Percentiles rank a stretch among this genome's conserved stretches.
Evolutionary conservation across 2,113 vertebrate species (phyloP).

Genomic region (Catharus bicknelli): DNA sequence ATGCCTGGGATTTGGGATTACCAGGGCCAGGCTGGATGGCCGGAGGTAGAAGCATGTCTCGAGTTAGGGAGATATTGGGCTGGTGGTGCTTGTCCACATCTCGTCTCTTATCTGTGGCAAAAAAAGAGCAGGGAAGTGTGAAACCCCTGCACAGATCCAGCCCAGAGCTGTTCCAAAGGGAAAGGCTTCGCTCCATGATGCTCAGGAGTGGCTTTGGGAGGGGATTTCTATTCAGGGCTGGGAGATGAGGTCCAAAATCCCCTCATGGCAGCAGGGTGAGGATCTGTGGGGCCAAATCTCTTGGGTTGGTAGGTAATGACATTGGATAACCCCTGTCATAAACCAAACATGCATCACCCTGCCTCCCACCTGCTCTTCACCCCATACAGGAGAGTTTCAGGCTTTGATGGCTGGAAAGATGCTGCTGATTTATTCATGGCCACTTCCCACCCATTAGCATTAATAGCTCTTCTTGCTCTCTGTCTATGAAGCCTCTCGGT

Average conservation of each 20-base stretch:
- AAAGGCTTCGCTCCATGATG: accelerated
- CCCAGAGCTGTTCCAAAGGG: not conserved
- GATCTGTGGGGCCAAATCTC: not conserved
- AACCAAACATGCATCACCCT: accelerated
- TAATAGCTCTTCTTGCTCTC: not conserved
- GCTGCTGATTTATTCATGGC: conserved; percentile 60
- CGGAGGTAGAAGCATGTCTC: not conserved
- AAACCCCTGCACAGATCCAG: not conserved
- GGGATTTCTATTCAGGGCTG: not conserved
- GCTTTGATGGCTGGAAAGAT: conserved; percentile 1
- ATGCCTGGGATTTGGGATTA: conserved; percentile 41
- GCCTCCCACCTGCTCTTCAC: not conserved
- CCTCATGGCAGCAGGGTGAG: accelerated
- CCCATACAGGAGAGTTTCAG: not conserved
- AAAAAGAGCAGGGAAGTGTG: accelerated
- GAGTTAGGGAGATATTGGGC: not conserved
- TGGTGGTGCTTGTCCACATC: accelerated
- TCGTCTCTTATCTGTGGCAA: not conserved
- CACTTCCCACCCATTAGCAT: conserved; percentile 42
- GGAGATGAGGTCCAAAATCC: not conserved
- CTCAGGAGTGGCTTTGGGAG: not conserved
- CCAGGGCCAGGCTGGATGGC: accelerated
- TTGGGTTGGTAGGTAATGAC: not conserved
- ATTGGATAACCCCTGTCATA: accelerated
- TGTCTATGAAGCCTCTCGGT: accelerated